Conservation (phyloP, 2,113 vertebrate species). For the Callipepla californica region DNA sequence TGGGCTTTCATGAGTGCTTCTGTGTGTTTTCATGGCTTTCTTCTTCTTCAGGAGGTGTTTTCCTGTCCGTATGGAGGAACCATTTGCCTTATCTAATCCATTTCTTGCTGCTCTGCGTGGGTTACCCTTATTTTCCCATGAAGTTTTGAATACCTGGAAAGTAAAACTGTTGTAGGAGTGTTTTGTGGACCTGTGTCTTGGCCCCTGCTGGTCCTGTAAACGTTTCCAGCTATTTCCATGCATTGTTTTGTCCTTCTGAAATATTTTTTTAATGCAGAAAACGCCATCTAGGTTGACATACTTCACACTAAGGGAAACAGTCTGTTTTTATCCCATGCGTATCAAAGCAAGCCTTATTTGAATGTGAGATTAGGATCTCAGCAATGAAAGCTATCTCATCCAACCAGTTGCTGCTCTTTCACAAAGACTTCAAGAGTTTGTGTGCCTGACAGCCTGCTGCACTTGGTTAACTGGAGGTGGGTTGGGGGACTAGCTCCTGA, state of each 20-base stretch:
- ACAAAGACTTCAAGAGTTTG: background rate
- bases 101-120: accelerated
- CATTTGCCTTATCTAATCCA: background rate
- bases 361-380: background rate
- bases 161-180: background rate
- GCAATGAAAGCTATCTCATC: background rate
- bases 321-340: background rate
- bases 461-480: background rate
- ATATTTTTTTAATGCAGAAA: background rate
- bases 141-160: background rate
- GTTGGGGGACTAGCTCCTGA: background rate
- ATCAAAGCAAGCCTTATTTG: background rate
- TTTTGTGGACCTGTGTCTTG: background rate
- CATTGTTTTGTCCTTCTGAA: background rate
- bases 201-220: background rate
- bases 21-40: background rate
- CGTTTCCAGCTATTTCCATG: background rate
- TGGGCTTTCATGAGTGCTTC: background rate
- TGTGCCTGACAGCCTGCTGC: background rate
- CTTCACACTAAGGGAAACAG: background rate
- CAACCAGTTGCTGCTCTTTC: background rate
- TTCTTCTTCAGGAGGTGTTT: background rate
- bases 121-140: background rate
- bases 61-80: background rate
- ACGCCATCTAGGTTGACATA: background rate